phyloP scores from a whole-genome alignment of 1,140 invertebrate genomes.

The Carcinoscorpius rotundicauda region DNA sequence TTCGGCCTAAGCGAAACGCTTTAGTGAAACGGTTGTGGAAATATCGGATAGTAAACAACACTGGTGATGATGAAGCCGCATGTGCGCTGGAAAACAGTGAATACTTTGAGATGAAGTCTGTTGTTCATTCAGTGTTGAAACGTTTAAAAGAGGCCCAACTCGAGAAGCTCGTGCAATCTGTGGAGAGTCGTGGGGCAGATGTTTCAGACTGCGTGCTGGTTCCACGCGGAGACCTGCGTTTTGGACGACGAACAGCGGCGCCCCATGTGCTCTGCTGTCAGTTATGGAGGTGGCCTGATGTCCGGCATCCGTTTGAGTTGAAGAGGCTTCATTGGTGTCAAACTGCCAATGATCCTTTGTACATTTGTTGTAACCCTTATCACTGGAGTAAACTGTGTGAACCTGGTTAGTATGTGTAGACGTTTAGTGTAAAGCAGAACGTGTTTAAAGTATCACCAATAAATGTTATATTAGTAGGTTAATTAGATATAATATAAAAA shows the following conservation, averaged over 20 bases:
- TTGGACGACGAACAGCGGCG: constrained; percentile 25
- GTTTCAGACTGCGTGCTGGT: constrained; percentile 50
- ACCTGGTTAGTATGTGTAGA: constrained; percentile 38
- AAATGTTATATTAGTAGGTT: no score
- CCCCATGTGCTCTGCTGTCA: constrained; percentile 92
- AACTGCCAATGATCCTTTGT: constrained; percentile 61
- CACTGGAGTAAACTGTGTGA: constrained; percentile 84
- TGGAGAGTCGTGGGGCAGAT: constrained; percentile 46
- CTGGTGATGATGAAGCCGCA: constrained; percentile 22
- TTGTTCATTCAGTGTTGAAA: constrained; percentile 44
- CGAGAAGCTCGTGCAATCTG: constrained; percentile 46
- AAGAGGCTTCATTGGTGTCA: constrained; percentile 78
- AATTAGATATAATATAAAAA: no score
- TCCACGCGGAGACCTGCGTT: constrained; percentile 32
- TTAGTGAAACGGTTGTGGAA: constrained; percentile 53
- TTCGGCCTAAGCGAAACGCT: constrained; percentile 49
- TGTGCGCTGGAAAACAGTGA: neutral
- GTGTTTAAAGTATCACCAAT: no score
- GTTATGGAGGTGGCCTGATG: constrained; percentile 92
- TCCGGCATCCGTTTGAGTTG: constrained; percentile 89
- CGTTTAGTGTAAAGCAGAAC: no score
- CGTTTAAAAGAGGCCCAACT: constrained; percentile 52
- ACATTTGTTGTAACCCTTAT: constrained; percentile 88
- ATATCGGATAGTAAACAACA: constrained; percentile 44
- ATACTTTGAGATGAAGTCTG: constrained; percentile 29